Base-by-base conservation (phyloP, 2,888 invertebrate genomes). In the Orthonevra nobilis region DNA sequence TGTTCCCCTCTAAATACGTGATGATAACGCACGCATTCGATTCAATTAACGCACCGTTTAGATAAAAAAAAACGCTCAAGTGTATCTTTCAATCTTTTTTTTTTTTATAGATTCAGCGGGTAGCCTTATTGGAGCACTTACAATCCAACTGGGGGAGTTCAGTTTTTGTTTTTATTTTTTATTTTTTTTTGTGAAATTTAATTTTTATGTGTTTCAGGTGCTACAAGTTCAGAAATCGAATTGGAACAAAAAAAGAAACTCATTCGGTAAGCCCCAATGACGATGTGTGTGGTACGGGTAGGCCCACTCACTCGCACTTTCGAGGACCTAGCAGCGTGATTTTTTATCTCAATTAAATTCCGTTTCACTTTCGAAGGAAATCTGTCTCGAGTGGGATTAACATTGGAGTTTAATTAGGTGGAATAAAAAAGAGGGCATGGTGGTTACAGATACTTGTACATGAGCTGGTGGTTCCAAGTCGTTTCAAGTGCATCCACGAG, bases 381-480 rank as follows among this genome's bases (percentile, higher is more conserved):
- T 72, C 23, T 19, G 77, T 77, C 77, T 72, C 64, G 54, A 72
- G 77, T 72, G 38, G 54, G 40, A 72, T 77, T 72, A 64, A 58
- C 58, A 77, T 60, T 72, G 64, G 54, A 50, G 77, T 42, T 77
- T 77, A 77, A 72, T 77, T 77, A 72, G 72, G 77, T 77, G 72
- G 54, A 23, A n/a, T n/a, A n/a, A 70, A 52, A 72, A 70, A 44
- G 50, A 30, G 38, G 50, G 50, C 28, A 61, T 38, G 19, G 42
- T 34, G 30, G 34, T 46, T 32, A 70, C 61, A 3, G n/a, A n/a
- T n/a, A n/a, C n/a, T n/a, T n/a, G n/a, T n/a, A n/a, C n/a, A n/a
- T n/a, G n/a, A n/a, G n/a, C n/a, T n/a, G n/a, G n/a, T n/a, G n/a
- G n/a, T n/a, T n/a, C n/a, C n/a, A n/a, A n/a, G n/a, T n/a, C n/a